phyloP scores from a whole-genome alignment of 2,113 vertebrate genomes.

The Ciconia maguari region DNA sequence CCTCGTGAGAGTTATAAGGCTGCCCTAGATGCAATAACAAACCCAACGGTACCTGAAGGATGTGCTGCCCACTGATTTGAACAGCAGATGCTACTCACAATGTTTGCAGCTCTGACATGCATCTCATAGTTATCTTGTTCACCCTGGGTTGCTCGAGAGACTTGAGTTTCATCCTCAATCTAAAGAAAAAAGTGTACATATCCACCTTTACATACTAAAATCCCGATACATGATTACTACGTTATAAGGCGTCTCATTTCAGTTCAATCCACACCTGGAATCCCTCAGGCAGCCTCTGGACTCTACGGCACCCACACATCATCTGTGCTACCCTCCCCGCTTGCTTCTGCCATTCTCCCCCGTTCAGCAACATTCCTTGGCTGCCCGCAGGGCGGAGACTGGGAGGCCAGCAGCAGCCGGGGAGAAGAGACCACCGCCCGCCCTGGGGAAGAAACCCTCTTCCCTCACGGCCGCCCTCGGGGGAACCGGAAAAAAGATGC shows the following conservation, averaged over 20 bases:
- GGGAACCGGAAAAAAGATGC: background rate
- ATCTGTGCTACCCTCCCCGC: background rate
- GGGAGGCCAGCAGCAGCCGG: background rate
- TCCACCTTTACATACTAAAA: background rate
- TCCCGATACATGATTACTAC: fast-evolving
- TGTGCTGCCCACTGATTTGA: background rate
- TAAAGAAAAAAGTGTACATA: constrained; percentile 16
- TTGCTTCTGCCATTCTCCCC: background rate
- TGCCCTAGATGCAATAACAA: background rate
- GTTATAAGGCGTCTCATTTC: background rate
- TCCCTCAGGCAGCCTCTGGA: fast-evolving
- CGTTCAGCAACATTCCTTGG: background rate
- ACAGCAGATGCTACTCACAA: constrained; percentile 78
- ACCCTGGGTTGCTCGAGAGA: constrained; percentile 90
- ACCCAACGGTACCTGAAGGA: background rate
- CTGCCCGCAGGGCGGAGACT: too few species aligned
- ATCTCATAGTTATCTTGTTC: constrained; percentile 99
- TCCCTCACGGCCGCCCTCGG: too few species aligned
- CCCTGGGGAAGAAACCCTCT: too few species aligned
- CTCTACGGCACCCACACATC: fast-evolving
- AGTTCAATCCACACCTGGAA: background rate
- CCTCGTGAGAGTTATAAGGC: fast-evolving
- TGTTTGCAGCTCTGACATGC: constrained; percentile 96
- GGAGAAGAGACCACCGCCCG: background rate
- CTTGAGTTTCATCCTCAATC: constrained; percentile 98